Base-by-base conservation (phyloP, 2,888 invertebrate species). In the Tanytarsus gracilentus region DNA sequence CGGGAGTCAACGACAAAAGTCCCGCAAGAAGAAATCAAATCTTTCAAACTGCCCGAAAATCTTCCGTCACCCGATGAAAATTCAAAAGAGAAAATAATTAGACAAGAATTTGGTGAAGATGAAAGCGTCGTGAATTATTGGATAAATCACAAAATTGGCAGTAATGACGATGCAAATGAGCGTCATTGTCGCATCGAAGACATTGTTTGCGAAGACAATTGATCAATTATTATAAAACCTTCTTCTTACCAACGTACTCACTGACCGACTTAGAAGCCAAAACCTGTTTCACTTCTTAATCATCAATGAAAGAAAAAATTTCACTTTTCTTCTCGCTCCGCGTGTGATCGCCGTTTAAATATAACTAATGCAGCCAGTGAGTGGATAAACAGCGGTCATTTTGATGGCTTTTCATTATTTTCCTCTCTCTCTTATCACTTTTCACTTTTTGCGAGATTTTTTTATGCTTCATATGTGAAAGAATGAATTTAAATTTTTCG, bases 91-190 rank as follows among this genome's bases (percentile, higher is more conserved):
- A n/a, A n/a, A n/a, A n/a, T n/a, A n/a, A n/a, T n/a, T n/a, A n/a
- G 21, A 36, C 39, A 55, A 55, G 39, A n/a, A 5, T 4, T 9
- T 39, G 44, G 29, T 18, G 48, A 58, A 29, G 44, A 48, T 48
- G 48, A 49, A 25, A n/a, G 48, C 16, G 27, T 58, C 14, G 44
- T 58, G 29, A 58, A 44, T 40, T 48, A 58, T 16, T 58, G 58
- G 58, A 44, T 27, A 3, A 14, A 58, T 18, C 48, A n/a, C 9
- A 11, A 23, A 27, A 5, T 11, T 6, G 23, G 21, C 40, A 40
- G 48, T 55, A 36, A 39, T 48, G 40, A 40, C 14, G 58, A 18
- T 29, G 27, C 26, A 40, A 48, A 48, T 58, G 44, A 44, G 11
- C 26, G 27, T 27, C 58, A 58, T 58, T 58, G 58, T 58, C 27